phyloP scores from a whole-genome alignment of 2,113 vertebrate genomes.

The Brienomyrus brachyistius region DNA sequence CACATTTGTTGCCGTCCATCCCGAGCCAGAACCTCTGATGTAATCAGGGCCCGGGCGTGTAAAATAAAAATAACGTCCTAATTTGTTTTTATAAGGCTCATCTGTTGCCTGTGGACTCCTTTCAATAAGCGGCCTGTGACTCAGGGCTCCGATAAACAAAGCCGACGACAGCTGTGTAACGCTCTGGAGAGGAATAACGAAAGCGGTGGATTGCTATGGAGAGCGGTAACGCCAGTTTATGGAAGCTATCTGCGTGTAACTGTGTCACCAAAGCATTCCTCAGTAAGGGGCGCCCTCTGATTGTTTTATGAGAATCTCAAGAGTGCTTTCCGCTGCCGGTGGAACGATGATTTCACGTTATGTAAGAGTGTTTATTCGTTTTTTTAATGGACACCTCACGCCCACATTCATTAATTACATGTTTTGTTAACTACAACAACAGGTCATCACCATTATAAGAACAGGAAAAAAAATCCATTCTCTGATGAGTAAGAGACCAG shows the following conservation, averaged over 20 bases:
- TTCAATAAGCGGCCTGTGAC: constrained; percentile 28
- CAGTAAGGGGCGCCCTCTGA: not conserved
- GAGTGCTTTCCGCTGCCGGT: not conserved
- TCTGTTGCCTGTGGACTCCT: constrained; percentile 31
- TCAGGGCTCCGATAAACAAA: constrained; percentile 30
- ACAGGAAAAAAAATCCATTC: not conserved
- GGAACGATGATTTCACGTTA: not conserved
- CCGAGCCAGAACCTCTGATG: constrained; percentile 21
- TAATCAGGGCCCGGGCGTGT: not conserved
- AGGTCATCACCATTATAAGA: not conserved
- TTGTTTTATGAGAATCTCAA: not conserved
- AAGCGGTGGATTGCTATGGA: constrained; percentile 12
- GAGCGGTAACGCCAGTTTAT: constrained; percentile 30
- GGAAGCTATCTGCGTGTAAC: constrained; percentile 30
- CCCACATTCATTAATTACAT: not conserved
- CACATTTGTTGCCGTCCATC: constrained; percentile 9
- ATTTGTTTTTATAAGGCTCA: constrained; percentile 28
- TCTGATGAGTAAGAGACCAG: not conserved
- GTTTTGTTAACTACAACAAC: not conserved
- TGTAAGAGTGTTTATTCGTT: not conserved
- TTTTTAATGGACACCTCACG: not conserved
- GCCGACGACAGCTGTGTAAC: not conserved
- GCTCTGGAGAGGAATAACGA: constrained; percentile 15
- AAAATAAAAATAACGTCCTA: constrained; percentile 21
- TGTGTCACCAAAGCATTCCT: constrained; percentile 19